Evolutionary conservation across 2,113 vertebrate species (phyloP).

Genomic region (Copsychus sechellarum): DNA sequence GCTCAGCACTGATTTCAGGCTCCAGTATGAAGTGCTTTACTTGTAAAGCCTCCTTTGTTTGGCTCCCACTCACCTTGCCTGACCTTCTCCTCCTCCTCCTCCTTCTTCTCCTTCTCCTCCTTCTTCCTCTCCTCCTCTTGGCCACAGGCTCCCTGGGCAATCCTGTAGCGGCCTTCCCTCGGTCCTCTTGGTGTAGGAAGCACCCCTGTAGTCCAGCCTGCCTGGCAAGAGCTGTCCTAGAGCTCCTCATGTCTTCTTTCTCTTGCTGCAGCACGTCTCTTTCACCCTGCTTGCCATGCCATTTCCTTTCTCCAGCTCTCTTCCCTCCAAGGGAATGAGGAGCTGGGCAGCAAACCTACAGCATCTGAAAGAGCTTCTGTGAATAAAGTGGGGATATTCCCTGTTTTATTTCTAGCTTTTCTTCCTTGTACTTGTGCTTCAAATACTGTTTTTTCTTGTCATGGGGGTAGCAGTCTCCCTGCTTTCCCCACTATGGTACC

Average conservation of each 20-base stretch:
- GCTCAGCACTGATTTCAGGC: slow-evolving; percentile 50
- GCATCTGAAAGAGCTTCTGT: not conserved
- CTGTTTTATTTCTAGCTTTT: not conserved
- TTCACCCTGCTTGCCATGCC: not conserved
- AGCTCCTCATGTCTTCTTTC: not conserved
- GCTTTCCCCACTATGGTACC: fast-evolving
- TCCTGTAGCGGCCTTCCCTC: not conserved
- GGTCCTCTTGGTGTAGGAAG: not conserved
- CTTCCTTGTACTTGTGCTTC: not conserved
- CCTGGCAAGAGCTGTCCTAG: not conserved
- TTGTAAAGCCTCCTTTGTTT: slow-evolving; percentile 52
- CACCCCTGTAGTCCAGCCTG: not conserved
- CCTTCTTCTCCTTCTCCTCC: not conserved
- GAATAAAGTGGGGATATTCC: not conserved
- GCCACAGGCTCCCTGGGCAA: not conserved
- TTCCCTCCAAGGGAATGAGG: fast-evolving
- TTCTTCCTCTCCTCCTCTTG: not conserved
- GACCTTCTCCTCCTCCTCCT: slow-evolving; percentile 2
- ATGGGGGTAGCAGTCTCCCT: not conserved
- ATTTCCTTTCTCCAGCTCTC: not conserved
- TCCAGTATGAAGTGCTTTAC: not conserved
- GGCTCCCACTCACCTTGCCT: not conserved
- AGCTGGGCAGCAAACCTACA: not conserved
- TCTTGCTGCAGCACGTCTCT: fast-evolving
- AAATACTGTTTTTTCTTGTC: not conserved